A percentile compares a stretch with the other conserved stretches of the same genome.
phyloP scores from a whole-genome alignment of 2,113 vertebrate genomes.

The Danionella cerebrum region DNA sequence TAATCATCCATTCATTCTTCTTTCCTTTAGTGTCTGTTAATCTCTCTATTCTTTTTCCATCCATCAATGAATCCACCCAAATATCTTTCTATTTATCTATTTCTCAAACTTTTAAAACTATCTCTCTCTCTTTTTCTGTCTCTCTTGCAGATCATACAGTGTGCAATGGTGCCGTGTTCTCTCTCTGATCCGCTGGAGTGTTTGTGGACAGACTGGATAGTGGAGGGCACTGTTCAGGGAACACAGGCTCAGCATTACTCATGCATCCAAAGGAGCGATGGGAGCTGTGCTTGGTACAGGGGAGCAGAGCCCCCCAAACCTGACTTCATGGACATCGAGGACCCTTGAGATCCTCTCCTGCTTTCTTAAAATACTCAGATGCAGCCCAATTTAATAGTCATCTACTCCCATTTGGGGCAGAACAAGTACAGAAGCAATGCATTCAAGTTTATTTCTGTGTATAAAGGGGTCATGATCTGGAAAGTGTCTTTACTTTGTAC shows the following conservation, averaged over 20 bases:
- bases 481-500: too few species aligned
- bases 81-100: too few species aligned
- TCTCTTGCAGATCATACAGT: conserved; percentile 74
- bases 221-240: conserved; percentile 77
- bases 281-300: conserved; percentile 91
- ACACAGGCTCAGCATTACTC: conserved; percentile 83
- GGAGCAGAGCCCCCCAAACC: conserved; percentile 80
- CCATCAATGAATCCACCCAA: not conserved
- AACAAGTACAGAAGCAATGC: too few species aligned
- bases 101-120: too few species aligned
- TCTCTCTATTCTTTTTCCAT: not conserved
- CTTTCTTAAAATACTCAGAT: not conserved
- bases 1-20: not conserved
- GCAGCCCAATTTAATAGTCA: not conserved
- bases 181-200: conserved; percentile 79
- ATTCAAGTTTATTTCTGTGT: too few species aligned
- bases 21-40: not conserved
- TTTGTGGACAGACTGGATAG: conserved; percentile 93
- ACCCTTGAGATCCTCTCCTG: conserved; percentile 66
- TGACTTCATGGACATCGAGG: conserved; percentile 92
- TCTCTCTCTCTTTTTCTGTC: not conserved
- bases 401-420: too few species aligned
- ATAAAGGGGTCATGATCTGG: too few species aligned
- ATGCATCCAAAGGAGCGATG: conserved; percentile 87
- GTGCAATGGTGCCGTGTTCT: conserved; percentile 79